Evolutionary conservation across 2,888 invertebrate genomes (phyloP), one percentile per base, ranked within the genome.

Genomic region (Dasypogon diadema): DNA sequence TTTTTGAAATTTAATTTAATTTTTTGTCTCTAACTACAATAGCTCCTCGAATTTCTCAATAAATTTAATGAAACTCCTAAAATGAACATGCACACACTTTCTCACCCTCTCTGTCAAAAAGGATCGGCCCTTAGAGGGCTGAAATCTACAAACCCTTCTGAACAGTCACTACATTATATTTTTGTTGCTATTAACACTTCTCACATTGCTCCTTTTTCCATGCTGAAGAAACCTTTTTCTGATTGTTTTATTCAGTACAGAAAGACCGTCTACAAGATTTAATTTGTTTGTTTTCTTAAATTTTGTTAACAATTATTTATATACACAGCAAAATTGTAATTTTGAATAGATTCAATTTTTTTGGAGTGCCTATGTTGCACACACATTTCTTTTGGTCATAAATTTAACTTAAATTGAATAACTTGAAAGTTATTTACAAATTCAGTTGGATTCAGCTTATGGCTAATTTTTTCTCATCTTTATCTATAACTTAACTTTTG

Each of bases 181-280:
- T 42, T 42, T 12, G 1, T 12, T 2, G 3, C 1, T 12, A 1
- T 12, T 42, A 42, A 42, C n/a, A 42, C 37, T 60, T 37, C 12
- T 37, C 34, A 60, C 60, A 18, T 60, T 37, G 37, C 30, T 24
- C 58, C 3, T 42, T 60, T 42, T 37, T 18, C 60, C 22, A 18
- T 60, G 34, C 60, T 60, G 60, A 60, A 60, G 60, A 60, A 60
- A 60, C 60, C 60, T 37, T 37, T 60, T 37, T 60, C 60, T 60
- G 37, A 60, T 60, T 60, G 60, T 42, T 42, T 12, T 12, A 42
- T 12, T 42, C 42, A 42, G 42, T 42, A 12, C 42, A 42, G 12
- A 42, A 42, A 42, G 42, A 42, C 42, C 8, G n/a, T 6, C 12
- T 42, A 42, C 42, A 12, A 42, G 42, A 12, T 42, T 12, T 42